Conservation (phyloP, 2,888 invertebrate genomes). For the Alloscopus bannaensis region DNA sequence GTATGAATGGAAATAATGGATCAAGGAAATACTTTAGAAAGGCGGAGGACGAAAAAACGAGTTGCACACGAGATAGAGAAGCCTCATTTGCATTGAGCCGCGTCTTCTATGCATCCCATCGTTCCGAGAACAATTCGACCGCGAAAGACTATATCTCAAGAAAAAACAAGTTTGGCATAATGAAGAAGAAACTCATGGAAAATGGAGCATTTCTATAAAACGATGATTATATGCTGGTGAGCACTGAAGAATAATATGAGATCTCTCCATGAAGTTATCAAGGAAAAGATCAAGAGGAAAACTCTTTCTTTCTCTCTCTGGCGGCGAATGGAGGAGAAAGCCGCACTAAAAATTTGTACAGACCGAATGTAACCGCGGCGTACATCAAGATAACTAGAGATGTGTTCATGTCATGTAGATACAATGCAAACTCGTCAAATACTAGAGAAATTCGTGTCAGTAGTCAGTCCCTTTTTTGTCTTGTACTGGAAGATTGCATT, state of each 20-base stretch:
- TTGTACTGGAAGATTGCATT: too few species aligned
- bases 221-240: slow-evolving; percentile 52
- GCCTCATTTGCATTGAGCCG: slow-evolving; percentile 62
- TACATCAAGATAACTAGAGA: too few species aligned
- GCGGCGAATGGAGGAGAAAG: background rate
- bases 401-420: too few species aligned
- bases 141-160: too few species aligned
- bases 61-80: slow-evolving; percentile 45
- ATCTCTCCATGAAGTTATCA: slow-evolving; percentile 35
- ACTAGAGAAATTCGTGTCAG: too few species aligned
- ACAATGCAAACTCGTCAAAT: too few species aligned
- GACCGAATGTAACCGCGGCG: too few species aligned
- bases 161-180: slow-evolving; percentile 45
- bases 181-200: slow-evolving; percentile 16
- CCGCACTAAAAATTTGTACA: slow-evolving; percentile 10
- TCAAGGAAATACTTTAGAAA: slow-evolving; percentile 61
- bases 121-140: slow-evolving; percentile 17
- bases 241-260: slow-evolving; percentile 31
- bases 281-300: slow-evolving; percentile 40
- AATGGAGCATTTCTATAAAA: slow-evolving; percentile 28
- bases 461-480: too few species aligned
- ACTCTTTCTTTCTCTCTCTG: slow-evolving; percentile 13
- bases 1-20: slow-evolving; percentile 69
- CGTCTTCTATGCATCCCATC: background rate
- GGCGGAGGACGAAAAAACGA: slow-evolving; percentile 12